Conservation (phyloP, 2,888 invertebrate species). For the Uloborus plumipes region DNA sequence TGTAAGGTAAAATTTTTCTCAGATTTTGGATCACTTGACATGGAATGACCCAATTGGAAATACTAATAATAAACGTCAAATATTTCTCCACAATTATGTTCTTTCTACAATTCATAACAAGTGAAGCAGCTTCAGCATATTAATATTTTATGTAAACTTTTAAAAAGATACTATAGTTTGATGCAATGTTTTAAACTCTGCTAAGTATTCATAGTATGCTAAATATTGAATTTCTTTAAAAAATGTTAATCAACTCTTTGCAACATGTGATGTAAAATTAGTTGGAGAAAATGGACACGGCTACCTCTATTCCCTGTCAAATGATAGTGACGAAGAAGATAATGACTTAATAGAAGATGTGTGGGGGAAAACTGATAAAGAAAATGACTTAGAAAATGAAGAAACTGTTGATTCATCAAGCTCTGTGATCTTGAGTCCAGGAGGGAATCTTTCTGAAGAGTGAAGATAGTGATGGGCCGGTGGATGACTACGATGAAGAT, state of each 20-base stretch:
- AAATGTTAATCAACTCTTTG: neutral
- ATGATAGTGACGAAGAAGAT: conserved; percentile 66
- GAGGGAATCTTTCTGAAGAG: conserved; percentile 21
- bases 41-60: too few relatives aligned
- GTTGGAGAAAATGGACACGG: conserved; percentile 69
- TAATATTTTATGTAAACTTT: too few relatives aligned
- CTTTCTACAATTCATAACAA: too few relatives aligned
- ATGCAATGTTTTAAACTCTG: too few relatives aligned
- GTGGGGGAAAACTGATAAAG: conserved; percentile 66
- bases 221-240: neutral
- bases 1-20: too few relatives aligned
- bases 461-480: conserved; percentile 38
- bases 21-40: too few relatives aligned
- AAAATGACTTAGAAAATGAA: conserved; percentile 27
- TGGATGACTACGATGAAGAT: conserved; percentile 45
- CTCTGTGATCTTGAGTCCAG: conserved; percentile 18
- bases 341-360: conserved; percentile 66
- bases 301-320: conserved; percentile 67
- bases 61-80: too few relatives aligned
- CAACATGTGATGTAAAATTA: conserved; percentile 44
- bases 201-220: too few relatives aligned
- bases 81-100: too few relatives aligned
- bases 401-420: conserved; percentile 58
- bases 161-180: too few relatives aligned
- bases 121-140: too few relatives aligned